phyloP scores from a whole-genome alignment of 23 tunicate species.

The Diplosoma virens region DNA sequence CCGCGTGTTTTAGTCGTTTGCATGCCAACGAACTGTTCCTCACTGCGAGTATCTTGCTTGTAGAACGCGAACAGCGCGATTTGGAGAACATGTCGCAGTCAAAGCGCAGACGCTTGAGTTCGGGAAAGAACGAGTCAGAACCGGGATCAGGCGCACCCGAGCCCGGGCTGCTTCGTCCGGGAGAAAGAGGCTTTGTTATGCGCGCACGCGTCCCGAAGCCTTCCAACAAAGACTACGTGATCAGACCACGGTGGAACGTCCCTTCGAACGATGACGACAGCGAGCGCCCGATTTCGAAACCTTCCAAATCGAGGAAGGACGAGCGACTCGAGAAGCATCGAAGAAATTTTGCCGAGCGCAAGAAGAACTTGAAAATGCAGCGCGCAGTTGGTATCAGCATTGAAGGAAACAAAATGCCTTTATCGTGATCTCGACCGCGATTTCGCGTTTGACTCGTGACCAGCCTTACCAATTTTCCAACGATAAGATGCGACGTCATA shows the following conservation, averaged over 20 bases:
- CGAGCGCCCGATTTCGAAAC: slow-evolving; percentile 10
- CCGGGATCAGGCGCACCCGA: slow-evolving; percentile 40
- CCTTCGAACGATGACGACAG: slow-evolving; percentile 53
- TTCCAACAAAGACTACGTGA: slow-evolving; percentile 92
- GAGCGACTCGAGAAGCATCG: slow-evolving; percentile 86
- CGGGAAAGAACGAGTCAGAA: slow-evolving; percentile 29
- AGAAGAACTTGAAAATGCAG: slow-evolving; percentile 69
- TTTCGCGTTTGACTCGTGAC: too few relatives aligned
- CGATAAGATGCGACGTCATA: too few relatives aligned
- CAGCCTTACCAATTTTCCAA: too few relatives aligned
- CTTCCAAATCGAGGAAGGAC: slow-evolving; percentile 63
- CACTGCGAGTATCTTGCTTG: too few relatives aligned
- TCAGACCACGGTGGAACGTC: slow-evolving; percentile 94
- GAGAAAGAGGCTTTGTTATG: slow-evolving; percentile 95
- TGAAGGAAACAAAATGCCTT: slow-evolving; percentile 89
- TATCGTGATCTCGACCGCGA: slow-evolving; percentile 25
- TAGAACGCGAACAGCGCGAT: slow-evolving; percentile 96
- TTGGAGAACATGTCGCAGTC: slow-evolving; percentile 93
- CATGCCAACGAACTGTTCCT: too few relatives aligned
- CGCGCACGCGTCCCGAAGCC: slow-evolving; percentile 98
- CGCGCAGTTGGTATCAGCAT: slow-evolving; percentile 87
- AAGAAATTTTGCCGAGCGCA: slow-evolving; percentile 73
- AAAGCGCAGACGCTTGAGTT: slow-evolving; percentile 65
- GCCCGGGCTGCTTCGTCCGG: slow-evolving; percentile 78
- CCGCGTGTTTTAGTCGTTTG: too few relatives aligned